Percentiles rank a stretch among this genome's conserved stretches.
phyloP scores from a whole-genome alignment of 1,140 invertebrate species.

The Galendromus occidentalis region DNA sequence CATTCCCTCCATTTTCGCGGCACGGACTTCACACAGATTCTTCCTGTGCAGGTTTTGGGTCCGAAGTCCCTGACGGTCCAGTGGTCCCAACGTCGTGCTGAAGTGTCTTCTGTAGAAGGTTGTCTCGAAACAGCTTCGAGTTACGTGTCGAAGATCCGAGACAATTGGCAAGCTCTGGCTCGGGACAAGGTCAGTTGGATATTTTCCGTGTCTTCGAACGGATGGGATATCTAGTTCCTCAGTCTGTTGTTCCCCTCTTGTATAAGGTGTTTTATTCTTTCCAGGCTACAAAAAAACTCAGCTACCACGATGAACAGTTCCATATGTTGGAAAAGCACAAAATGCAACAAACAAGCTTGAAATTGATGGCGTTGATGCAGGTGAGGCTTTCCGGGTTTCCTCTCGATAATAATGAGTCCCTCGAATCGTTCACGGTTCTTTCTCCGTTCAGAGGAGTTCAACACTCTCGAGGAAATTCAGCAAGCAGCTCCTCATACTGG shows the following conservation, averaged over 20 bases:
- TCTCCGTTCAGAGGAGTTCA: too few relatives aligned
- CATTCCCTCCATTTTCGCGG: neutral
- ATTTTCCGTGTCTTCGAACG: slow-evolving; percentile 12
- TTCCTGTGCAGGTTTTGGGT: slow-evolving; percentile 11
- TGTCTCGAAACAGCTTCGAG: slow-evolving; percentile 46
- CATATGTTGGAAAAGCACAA: slow-evolving; percentile 56
- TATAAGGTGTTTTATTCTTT: neutral
- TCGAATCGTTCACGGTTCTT: too few relatives aligned
- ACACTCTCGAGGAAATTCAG: too few relatives aligned
- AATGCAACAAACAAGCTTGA: slow-evolving; percentile 21
- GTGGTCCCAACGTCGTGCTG: slow-evolving; percentile 47
- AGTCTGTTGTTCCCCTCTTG: slow-evolving; percentile 30
- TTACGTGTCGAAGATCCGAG: slow-evolving; percentile 52
- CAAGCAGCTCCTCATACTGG: too few relatives aligned
- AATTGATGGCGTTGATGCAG: slow-evolving; percentile 18
- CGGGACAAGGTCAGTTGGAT: slow-evolving; percentile 51
- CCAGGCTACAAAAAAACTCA: slow-evolving; percentile 29
- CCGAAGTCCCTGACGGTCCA: slow-evolving; percentile 39
- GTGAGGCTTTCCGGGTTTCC: neutral
- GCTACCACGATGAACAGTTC: slow-evolving; percentile 81
- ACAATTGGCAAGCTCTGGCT: slow-evolving; percentile 75
- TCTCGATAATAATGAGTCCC: too few relatives aligned
- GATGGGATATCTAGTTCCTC: slow-evolving; percentile 3
- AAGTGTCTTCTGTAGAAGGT: slow-evolving; percentile 36
- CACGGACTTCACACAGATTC: neutral